Evolutionary conservation across 2,888 invertebrate genomes (phyloP), one percentile per base, ranked within the genome.

Genomic region (Agrochola circellaris): DNA sequence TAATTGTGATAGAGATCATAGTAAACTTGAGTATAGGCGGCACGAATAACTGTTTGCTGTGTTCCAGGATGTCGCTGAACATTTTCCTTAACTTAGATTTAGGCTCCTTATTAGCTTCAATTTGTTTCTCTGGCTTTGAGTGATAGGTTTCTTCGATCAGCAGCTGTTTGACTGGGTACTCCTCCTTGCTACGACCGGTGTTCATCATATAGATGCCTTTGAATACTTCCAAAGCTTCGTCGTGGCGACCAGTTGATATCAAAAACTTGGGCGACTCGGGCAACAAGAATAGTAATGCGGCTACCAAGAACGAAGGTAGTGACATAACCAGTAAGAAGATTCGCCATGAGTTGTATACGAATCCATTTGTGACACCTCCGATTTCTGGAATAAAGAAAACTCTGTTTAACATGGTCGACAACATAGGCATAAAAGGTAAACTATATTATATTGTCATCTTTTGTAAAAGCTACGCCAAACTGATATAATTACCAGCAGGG

Each of bases 211-310:
- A 99, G 88, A 99, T 98, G 86, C 97, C 97, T 83, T 97, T 97
- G 94, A 99, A 98, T 54, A 99, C 98, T 89, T 98, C 97, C 80
- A 99, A 94, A 0, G 99, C 99, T 83, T 98, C 98, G 54, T 98
- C 98, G 83, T 98, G 98, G 90, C 98, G 97, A 77, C 99, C 98
- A 85, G 98, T 98, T 64, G 98, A 97, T 82, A 99, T 96, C 73
- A 99, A 97, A 95, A 98, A 99, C 93, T 99, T 99, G 1, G 99
- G 99, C 88, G 99, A 99, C 95, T 99, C 99, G 8, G 99, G 99
- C 90, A 99, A 96, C 88, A 98, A 97, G 94, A 98, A 97, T 54
- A 99, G 97, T 86, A 99, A 96, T 82, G 98, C 97, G 75, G 98
- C 99, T 78, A 99, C 99, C 83, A 99, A 94, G 93, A 99, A 98